Conservation (phyloP, 2,888 invertebrate genomes). For the Epinotia brunnichana region DNA sequence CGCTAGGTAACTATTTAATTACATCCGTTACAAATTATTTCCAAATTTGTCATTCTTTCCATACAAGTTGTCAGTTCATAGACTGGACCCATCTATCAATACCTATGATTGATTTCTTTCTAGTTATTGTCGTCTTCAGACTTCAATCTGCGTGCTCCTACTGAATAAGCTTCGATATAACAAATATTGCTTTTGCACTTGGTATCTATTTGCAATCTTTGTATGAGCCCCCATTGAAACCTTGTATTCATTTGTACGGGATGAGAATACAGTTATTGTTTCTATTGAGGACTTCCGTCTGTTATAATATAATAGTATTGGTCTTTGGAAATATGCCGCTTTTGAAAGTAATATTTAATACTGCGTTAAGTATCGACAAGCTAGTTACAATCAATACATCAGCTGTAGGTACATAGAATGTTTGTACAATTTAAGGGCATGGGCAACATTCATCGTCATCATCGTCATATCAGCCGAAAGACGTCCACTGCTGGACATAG, state of each 20-base stretch:
- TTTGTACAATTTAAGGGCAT: too few species aligned
- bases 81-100: too few species aligned
- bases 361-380: too few species aligned
- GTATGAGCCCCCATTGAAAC: slow-evolving; percentile 9
- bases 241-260: slow-evolving; percentile 13
- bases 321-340: neutral
- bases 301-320: neutral
- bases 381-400: too few species aligned
- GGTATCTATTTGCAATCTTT: slow-evolving; percentile 9
- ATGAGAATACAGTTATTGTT: neutral
- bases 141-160: slow-evolving; percentile 17
- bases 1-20: too few species aligned
- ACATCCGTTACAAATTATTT: too few species aligned
- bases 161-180: slow-evolving; percentile 10
- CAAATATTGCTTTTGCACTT: slow-evolving; percentile 17
- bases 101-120: slow-evolving; percentile 3
- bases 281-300: neutral
- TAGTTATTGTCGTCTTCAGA: slow-evolving; percentile 41
- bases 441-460: too few species aligned
- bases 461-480: too few species aligned
- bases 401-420: too few species aligned
- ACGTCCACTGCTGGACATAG: too few species aligned
- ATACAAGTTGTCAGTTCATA: too few species aligned
- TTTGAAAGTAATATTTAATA: neutral
- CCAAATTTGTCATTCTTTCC: too few species aligned